Evolutionary conservation across 2,888 invertebrate genomes (phyloP), one percentile per base, ranked within the genome.

Genomic region (Clanis bilineata): DNA sequence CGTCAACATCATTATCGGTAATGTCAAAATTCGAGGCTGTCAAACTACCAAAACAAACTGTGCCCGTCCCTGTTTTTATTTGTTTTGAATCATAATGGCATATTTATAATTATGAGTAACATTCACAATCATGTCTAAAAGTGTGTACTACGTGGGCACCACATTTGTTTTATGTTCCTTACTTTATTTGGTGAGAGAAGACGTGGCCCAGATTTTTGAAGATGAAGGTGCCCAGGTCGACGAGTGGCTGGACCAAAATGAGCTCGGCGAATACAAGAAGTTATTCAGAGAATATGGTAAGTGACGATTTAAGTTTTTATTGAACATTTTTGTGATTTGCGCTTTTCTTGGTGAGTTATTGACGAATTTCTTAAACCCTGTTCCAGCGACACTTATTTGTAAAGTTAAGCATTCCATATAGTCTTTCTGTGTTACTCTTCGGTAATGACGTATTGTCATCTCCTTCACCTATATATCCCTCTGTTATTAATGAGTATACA

Each of bases 191-290:
- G 78, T 85, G 56, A 80, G 81, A 66, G 74, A 83, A 66, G 82
- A 86, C 66, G 76, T 90, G 67, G 84, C 85, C 59, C 86, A 88
- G 64, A 82, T 87, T 69, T 85, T 90, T 69, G 86, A 93, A 74
- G 93, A 93, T 73, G 93, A 94, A 70, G 85, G 90, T 69, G 92
- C 91, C 43, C 93, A 95, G 84, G 95, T 96, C 60, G 95, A 96
- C 73, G 92, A 94, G 77, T 97, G 96, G 96, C 88, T 96, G 66
- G 94, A 95, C 61, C 94, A 96, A 78, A 96, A 95, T 79, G 94
- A 95, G 67, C 92, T 96, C 64, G 93, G 93, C 36, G 93, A 95
- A 66, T 95, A 95, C 79, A 94, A 95, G 76, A 93, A 94, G 67
- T 84, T 96, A 32, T 96, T 96, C 82, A 93, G 89, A 71, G 93